A percentile compares a stretch with the other conserved stretches of the same genome.
Evolutionary conservation across 2,797 vertebrate genomes (phyloP).

Genomic region (Hydrocynus forskahlii): DNA sequence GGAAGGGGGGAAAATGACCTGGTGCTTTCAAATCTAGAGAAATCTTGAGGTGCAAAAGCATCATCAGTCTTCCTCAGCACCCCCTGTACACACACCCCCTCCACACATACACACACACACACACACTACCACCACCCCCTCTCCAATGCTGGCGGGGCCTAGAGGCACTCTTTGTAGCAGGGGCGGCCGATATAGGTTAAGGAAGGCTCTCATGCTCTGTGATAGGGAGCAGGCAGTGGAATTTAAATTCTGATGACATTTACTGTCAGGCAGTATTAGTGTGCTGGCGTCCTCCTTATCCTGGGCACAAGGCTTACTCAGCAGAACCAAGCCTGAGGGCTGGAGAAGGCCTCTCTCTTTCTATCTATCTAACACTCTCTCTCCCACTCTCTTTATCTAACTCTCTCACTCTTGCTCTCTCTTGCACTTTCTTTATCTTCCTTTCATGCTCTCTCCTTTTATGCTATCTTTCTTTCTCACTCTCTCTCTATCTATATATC

Average conservation of each 20-base stretch:
- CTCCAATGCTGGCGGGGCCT: conserved; percentile 56
- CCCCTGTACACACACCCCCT: conserved; percentile 12
- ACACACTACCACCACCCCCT: conserved; percentile 17
- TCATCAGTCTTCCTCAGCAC: conserved; percentile 35
- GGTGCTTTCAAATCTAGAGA: conserved; percentile 70
- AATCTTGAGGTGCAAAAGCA: conserved; percentile 73
- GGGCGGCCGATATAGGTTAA: conserved; percentile 78
- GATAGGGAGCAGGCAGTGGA: conserved; percentile 75
- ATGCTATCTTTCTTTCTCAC: conserved; percentile 5
- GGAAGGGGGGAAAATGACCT: conserved; percentile 70
- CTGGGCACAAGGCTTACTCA: conserved; percentile 77
- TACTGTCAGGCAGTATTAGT: conserved; percentile 84
- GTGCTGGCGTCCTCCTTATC: conserved; percentile 72
- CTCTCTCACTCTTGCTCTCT: conserved; percentile 22
- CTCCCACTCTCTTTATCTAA: not conserved
- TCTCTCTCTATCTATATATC: not conserved
- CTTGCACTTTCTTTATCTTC: conserved; percentile 41
- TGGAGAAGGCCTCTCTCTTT: conserved; percentile 70
- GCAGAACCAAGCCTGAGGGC: conserved; percentile 75
- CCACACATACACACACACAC: no score
- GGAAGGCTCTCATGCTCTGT: conserved; percentile 75
- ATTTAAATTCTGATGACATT: conserved; percentile 89
- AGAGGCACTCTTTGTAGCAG: conserved; percentile 70
- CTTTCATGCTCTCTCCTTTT: conserved; percentile 35
- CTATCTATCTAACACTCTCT: conserved; percentile 68